Evolutionary conservation across 2,797 vertebrate species (phyloP).

Genomic region (Lagorchestes hirsutus): DNA sequence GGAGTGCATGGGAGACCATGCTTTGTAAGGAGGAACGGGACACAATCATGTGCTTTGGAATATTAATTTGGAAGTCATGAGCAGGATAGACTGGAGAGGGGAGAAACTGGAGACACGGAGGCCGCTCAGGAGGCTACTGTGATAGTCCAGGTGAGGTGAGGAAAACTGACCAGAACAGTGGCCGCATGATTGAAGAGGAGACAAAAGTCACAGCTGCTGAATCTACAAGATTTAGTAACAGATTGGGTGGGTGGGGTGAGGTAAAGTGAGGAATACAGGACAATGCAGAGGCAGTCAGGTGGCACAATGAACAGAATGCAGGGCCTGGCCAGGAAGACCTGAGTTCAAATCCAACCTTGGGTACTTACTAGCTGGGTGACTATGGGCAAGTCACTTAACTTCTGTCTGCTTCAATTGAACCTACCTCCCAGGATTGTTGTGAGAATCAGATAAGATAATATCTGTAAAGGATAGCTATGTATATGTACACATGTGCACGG

Average conservation of each 20-base stretch:
- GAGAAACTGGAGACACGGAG: neutral
- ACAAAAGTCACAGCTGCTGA: neutral
- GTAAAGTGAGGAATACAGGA: neutral
- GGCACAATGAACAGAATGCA: neutral
- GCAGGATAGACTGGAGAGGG: neutral
- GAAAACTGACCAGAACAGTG: neutral
- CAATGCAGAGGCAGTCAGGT: neutral
- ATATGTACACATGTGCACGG: too few species aligned
- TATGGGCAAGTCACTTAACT: neutral
- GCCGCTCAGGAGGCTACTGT: neutral
- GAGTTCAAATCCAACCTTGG: neutral
- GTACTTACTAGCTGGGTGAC: neutral
- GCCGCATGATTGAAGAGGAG: neutral
- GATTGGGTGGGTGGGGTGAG: neutral
- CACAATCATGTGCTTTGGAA: neutral
- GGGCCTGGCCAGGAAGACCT: neutral
- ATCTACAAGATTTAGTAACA: neutral
- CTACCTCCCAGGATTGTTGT: neutral
- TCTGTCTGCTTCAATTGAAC: neutral
- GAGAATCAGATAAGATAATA: neutral
- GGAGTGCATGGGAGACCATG: neutral
- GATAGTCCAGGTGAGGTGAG: neutral
- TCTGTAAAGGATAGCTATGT: neutral
- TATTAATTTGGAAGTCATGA: neutral
- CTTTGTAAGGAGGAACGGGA: neutral